A percentile compares a stretch with the other conserved stretches of the same genome.
Conservation (phyloP, 2,888 invertebrate genomes). For the Hyposoter didymator region DNA sequence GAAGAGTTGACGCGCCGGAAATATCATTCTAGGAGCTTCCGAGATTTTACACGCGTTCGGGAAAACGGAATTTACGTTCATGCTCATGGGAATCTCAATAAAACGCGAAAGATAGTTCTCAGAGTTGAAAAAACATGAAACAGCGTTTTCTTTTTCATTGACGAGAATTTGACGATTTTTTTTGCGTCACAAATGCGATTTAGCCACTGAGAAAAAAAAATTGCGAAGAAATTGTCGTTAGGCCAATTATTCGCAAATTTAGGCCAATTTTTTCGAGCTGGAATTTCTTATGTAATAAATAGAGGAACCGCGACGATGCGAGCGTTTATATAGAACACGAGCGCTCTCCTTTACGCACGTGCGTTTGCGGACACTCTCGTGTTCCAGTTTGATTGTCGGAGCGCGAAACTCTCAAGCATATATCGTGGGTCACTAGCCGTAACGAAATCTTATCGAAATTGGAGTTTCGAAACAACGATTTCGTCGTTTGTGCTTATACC, state of each 20-base stretch:
- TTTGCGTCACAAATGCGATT: not conserved
- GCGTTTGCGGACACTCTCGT: constrained; percentile 54
- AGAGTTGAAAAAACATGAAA: not conserved
- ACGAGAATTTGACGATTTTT: too few species aligned
- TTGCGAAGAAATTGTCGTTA: not conserved
- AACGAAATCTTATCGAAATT: constrained; percentile 59
- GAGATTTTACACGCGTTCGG: constrained; percentile 15
- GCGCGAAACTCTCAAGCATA: constrained; percentile 35
- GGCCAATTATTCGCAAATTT: not conserved
- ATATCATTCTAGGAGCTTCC: constrained; percentile 48
- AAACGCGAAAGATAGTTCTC: too few species aligned
- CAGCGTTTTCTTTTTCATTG: not conserved
- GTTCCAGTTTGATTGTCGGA: constrained; percentile 63
- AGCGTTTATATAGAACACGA: constrained; percentile 36
- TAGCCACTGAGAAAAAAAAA: too few species aligned
- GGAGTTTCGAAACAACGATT: constrained; percentile 37
- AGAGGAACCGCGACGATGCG: constrained; percentile 11
- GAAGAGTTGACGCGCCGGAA: constrained; percentile 39
- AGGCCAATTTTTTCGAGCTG: not conserved
- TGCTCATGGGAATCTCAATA: not conserved
- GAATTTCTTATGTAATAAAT: constrained; percentile 11
- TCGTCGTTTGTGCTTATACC: not conserved
- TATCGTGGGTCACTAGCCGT: constrained; percentile 18
- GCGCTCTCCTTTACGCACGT: constrained; percentile 48
- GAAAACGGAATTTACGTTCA: not conserved